Conservation (phyloP, 2,888 invertebrate species). For the Formica aserva region DNA sequence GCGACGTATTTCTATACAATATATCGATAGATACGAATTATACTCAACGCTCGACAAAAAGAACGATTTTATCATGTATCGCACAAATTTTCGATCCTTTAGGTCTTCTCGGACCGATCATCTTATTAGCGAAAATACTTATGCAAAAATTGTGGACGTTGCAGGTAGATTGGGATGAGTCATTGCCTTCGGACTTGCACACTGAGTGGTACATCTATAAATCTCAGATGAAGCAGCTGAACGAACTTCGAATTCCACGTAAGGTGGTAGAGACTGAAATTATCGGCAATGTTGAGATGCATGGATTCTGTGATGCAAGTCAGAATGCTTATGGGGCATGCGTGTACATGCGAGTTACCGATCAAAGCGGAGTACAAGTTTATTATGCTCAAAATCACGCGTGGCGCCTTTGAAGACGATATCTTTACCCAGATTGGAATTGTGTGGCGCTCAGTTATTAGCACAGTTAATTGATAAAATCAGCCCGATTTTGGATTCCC, state of each 20-base stretch:
- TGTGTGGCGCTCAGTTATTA: not conserved
- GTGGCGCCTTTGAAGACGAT: not conserved
- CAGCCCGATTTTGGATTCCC: not conserved
- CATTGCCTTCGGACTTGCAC: not conserved
- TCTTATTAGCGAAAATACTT: not conserved
- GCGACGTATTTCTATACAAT: not conserved
- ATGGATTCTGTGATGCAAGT: not conserved
- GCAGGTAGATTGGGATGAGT: not conserved
- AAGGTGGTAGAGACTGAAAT: not conserved
- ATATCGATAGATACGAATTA: not conserved
- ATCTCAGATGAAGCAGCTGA: not conserved
- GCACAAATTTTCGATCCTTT: not conserved
- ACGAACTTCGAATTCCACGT: not conserved
- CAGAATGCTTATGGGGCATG: slow-evolving; percentile 20
- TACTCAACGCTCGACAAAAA: not conserved
- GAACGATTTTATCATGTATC: not conserved
- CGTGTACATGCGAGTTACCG: not conserved
- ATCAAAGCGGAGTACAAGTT: not conserved
- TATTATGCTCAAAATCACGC: not conserved
- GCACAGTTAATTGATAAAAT: not conserved
- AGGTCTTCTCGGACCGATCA: not conserved
- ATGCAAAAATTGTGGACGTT: not conserved
- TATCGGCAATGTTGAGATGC: not conserved
- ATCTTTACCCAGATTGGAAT: not conserved
- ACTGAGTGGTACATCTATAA: not conserved